Evolutionary conservation across 2,888 invertebrate genomes (phyloP).

Genomic region (Ptychoptera contaminata): DNA sequence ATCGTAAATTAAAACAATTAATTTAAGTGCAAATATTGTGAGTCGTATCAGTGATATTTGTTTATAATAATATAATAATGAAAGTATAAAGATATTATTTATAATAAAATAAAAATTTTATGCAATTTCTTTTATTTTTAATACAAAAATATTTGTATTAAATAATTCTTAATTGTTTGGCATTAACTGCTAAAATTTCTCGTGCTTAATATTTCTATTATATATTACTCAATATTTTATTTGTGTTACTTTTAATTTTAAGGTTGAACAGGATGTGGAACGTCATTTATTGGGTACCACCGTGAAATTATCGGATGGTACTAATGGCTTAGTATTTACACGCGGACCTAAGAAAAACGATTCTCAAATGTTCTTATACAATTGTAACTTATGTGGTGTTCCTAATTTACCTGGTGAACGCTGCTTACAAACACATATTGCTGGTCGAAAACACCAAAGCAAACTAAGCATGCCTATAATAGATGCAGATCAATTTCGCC

Average conservation of each 20-base stretch:
- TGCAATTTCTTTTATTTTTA: no score
- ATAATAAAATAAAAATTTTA: no score
- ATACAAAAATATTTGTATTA: no score
- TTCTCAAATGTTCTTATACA: slow-evolving; percentile 33
- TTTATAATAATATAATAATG: no score
- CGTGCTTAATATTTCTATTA: no score
- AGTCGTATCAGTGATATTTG: no score
- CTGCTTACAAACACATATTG: slow-evolving; percentile 14
- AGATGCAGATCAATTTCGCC: slow-evolving; percentile 12
- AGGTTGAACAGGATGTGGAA: slow-evolving; percentile 14
- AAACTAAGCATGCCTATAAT: slow-evolving; percentile 11
- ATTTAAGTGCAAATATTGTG: no score
- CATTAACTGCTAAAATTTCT: no score
- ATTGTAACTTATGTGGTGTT: slow-evolving; percentile 38
- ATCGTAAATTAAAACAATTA: no score
- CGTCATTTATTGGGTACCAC: slow-evolving; percentile 12
- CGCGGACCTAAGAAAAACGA: slow-evolving; percentile 31
- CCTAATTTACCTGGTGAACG: slow-evolving; percentile 15
- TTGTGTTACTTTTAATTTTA: slow-evolving; percentile 1
- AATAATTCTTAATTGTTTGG: no score
- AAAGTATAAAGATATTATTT: no score
- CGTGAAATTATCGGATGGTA: slow-evolving; percentile 31
- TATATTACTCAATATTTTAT: background rate
- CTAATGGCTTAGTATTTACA: slow-evolving; percentile 32
- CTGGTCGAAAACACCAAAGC: slow-evolving; percentile 16